A percentile compares a stretch with the other conserved stretches of the same genome.
These are phyloP conservation scores for Bambusicola thoracicus DNA, from an alignment of 2,113 vertebrate species.

Conservation along the genomic window DNA sequence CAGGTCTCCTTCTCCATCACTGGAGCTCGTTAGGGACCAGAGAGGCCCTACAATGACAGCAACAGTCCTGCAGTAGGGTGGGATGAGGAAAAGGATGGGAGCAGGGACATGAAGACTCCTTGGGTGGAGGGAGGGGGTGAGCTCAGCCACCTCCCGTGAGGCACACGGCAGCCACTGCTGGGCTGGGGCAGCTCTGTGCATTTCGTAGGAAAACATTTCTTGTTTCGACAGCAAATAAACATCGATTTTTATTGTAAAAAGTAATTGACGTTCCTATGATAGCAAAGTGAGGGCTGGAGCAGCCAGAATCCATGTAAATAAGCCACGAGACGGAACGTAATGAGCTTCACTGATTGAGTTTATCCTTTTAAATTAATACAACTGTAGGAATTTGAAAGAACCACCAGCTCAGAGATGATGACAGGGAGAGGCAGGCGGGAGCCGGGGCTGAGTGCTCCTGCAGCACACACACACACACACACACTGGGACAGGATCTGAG, in stretches of 20 bases:
- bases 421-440: background rate
- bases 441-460: fast-evolving
- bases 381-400: constrained; percentile 3
- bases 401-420: background rate
- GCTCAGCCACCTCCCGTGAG: background rate
- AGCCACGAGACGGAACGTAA: constrained; percentile 39
- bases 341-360: constrained; percentile 49
- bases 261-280: constrained; percentile 29
- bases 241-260: constrained; percentile 55
- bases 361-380: constrained; percentile 47
- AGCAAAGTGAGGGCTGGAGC: background rate
- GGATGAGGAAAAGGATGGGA: background rate
- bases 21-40: background rate
- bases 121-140: background rate
- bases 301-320: background rate
- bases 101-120: background rate
- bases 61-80: background rate
- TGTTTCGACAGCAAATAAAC: constrained; percentile 30
- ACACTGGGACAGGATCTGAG: background rate
- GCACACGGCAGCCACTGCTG: background rate
- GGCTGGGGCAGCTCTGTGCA: background rate
- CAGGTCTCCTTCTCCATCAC: background rate
- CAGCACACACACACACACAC: background rate
- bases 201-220: background rate
- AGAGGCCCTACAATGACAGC: background rate